phyloP scores from a whole-genome alignment of 2,113 vertebrate genomes.

The Aptenodytes forsteri region DNA sequence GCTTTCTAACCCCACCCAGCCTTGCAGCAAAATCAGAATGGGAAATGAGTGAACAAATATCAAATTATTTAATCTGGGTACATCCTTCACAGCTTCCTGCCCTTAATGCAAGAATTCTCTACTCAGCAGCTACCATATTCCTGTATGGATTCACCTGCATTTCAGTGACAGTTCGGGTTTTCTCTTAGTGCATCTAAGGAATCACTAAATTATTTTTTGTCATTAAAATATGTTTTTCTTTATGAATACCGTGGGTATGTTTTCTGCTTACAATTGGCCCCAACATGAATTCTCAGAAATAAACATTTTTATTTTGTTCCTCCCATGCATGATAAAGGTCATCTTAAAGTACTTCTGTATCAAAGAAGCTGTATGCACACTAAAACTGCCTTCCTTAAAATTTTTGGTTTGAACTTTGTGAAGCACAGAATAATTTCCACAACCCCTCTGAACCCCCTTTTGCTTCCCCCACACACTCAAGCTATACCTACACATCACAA shows the following conservation, averaged over 20 bases:
- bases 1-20: background rate
- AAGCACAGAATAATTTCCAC: background rate
- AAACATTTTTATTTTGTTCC: background rate
- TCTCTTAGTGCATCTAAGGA: background rate
- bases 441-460: background rate
- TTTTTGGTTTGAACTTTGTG: background rate
- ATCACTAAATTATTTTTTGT: background rate
- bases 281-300: background rate
- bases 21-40: background rate
- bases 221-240: background rate
- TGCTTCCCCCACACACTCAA: background rate
- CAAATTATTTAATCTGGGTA: background rate
- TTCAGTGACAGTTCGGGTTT: background rate
- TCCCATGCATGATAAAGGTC: background rate
- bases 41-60: background rate
- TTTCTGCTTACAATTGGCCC: background rate
- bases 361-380: background rate
- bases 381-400: background rate
- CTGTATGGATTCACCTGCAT: background rate
- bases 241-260: background rate
- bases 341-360: background rate
- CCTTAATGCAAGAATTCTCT: background rate
- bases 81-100: background rate
- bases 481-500: background rate
- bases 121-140: background rate